Percentiles rank a stretch among this genome's conserved stretches.
Conservation (phyloP, 2,797 vertebrate species). For the Eptatretus atami region DNA sequence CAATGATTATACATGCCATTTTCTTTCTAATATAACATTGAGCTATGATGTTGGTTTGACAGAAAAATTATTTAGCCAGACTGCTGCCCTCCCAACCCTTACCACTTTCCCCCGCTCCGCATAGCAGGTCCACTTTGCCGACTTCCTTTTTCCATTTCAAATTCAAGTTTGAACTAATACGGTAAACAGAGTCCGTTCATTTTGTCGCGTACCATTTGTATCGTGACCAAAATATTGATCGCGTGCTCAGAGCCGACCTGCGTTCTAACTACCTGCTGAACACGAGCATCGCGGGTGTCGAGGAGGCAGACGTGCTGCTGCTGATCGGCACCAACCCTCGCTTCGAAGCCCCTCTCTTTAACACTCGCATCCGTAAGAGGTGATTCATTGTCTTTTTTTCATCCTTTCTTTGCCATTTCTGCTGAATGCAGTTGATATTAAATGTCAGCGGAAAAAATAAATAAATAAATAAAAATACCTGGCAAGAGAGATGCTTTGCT, state of each 20-base stretch:
- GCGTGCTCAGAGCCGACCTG: constrained; percentile 27
- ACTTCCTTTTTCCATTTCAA: not conserved
- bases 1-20: no score
- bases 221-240: not conserved
- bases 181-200: not conserved
- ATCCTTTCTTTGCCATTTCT: no score
- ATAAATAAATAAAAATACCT: no score
- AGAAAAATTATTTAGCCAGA: no score
- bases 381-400: constrained; percentile 12
- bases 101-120: no score
- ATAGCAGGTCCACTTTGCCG: no score
- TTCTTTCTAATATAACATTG: no score
- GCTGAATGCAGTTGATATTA: no score
- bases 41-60: no score
- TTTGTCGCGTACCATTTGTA: not conserved
- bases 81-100: no score
- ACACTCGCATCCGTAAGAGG: constrained; percentile 57
- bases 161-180: not conserved
- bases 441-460: no score
- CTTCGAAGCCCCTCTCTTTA: constrained; percentile 76
- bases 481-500: no score
- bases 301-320: constrained; percentile 59
- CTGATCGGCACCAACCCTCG: constrained; percentile 74
- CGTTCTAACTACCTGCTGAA: constrained; percentile 90
- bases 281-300: constrained; percentile 50